phyloP scores from a whole-genome alignment of 2,888 invertebrate species.

The Flexamia atlantica region DNA sequence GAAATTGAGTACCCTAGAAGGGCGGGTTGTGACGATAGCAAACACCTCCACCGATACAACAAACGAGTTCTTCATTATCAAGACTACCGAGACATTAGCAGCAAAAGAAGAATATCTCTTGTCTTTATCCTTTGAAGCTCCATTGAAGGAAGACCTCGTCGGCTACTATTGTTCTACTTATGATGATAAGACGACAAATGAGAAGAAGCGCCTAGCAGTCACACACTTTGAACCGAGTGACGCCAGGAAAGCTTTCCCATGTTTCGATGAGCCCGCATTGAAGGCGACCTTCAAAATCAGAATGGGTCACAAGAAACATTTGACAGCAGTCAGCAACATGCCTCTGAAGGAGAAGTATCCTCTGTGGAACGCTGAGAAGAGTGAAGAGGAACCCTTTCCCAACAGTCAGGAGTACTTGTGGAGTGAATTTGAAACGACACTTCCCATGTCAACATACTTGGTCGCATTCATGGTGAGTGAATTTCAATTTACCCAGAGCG shows the following conservation, averaged over 20 bases:
- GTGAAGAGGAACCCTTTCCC: no score
- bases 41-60: conserved; percentile 74
- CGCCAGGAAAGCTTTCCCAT: conserved; percentile 92
- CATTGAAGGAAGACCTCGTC: conserved; percentile 80
- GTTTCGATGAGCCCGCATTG: conserved; percentile 93
- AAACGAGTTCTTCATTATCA: conserved; percentile 81
- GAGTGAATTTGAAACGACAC: conserved; percentile 85
- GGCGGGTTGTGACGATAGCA: conserved; percentile 14
- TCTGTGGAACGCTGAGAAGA: no score
- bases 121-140: conserved; percentile 80
- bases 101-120: conserved; percentile 77
- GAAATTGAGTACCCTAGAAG: conserved; percentile 58
- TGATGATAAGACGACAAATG: conserved; percentile 75
- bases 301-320: conserved; percentile 80
- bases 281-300: conserved; percentile 89
- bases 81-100: conserved; percentile 75
- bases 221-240: conserved; percentile 91
- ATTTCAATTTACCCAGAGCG: conserved; percentile 80
- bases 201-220: conserved; percentile 83
- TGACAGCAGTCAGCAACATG: conserved; percentile 87
- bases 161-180: conserved; percentile 86
- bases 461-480: conserved; percentile 90
- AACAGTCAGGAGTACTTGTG: no score
- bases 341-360: conserved; percentile 77
- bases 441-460: conserved; percentile 95